These are phyloP conservation scores for Leucosticte australis DNA, from an alignment of 2,113 vertebrate species.

Conservation along the genomic window DNA sequence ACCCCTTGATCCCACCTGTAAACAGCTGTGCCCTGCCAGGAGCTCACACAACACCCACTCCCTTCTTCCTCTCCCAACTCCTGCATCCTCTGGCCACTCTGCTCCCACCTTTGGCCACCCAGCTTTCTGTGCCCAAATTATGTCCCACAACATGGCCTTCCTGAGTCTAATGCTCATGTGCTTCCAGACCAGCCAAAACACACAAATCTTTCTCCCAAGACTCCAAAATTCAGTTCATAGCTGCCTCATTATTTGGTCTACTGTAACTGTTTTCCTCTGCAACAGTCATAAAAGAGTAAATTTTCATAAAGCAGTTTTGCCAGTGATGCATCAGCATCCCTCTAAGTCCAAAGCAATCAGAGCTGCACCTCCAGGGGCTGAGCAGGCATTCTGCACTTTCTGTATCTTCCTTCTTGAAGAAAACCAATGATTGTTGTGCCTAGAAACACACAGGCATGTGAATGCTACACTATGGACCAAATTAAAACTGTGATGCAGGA, in stretches of 20 bases:
- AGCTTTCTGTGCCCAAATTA: background rate
- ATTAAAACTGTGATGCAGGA: background rate
- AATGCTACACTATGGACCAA: background rate
- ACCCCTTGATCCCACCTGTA: background rate
- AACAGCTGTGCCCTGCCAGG: background rate
- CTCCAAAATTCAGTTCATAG: background rate
- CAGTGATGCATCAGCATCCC: background rate
- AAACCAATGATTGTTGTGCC: background rate
- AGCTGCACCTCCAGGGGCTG: background rate
- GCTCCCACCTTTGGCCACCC: background rate
- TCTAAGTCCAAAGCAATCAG: background rate
- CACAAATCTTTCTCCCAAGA: background rate
- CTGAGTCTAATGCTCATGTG: fast-evolving
- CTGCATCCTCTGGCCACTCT: background rate
- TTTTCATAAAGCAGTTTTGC: background rate
- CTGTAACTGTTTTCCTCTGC: background rate
- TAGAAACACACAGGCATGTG: background rate
- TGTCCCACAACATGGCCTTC: fast-evolving
- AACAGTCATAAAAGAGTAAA: background rate
- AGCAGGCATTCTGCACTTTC: background rate
- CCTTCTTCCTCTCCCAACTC: background rate
- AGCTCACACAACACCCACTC: background rate
- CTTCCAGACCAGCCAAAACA: background rate
- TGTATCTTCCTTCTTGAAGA: background rate
- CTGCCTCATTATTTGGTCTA: background rate